Evolutionary conservation across 2,888 invertebrate species (phyloP).

Genomic region (Podabrus alpinus): DNA sequence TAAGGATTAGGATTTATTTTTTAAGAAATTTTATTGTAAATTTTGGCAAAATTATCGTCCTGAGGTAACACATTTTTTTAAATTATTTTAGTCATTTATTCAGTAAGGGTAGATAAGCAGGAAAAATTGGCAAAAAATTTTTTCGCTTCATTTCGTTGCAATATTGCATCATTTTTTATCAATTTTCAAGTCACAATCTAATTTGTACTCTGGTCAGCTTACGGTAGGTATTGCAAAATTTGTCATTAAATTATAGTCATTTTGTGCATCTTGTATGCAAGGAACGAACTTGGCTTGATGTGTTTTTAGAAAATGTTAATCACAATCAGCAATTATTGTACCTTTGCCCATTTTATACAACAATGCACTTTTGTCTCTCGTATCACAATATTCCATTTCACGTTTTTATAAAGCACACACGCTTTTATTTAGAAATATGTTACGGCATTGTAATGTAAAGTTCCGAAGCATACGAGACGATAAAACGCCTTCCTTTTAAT

Average conservation of each 20-base stretch:
- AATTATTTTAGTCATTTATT: background rate
- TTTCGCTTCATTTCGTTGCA: background rate
- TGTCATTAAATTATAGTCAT: background rate
- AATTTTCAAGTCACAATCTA: background rate
- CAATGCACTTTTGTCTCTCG: background rate
- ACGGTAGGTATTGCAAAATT: background rate
- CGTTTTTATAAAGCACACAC: background rate
- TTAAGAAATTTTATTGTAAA: background rate
- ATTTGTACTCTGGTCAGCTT: background rate
- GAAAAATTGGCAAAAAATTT: background rate
- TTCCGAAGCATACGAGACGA: background rate
- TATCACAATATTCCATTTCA: background rate
- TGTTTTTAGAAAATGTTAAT: background rate
- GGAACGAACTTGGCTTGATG: background rate
- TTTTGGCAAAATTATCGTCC: background rate
- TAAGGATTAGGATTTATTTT: background rate
- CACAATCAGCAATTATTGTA: background rate
- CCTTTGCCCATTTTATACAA: background rate
- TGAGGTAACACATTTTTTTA: background rate
- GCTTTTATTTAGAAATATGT: background rate
- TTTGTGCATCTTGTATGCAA: background rate
- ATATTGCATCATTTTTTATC: background rate
- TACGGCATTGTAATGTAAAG: background rate
- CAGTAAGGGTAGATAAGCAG: background rate
- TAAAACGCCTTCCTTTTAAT: too few relatives aligned